phyloP scores from a whole-genome alignment of 2,888 invertebrate genomes.

The Melitaea athalia region DNA sequence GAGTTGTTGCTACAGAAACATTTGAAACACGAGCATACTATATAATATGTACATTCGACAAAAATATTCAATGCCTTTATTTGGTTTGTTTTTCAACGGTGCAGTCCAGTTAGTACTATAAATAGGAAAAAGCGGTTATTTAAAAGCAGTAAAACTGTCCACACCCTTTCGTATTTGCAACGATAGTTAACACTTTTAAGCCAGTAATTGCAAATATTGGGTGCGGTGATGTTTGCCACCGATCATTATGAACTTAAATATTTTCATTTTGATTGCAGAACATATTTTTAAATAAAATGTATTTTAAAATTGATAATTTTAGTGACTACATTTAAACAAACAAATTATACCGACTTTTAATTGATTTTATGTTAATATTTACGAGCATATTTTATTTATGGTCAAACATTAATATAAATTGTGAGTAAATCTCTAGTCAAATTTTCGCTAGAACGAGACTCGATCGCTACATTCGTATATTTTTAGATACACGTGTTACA shows the following conservation, averaged over 20 bases:
- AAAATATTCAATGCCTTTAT: slow-evolving; percentile 28
- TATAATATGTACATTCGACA: slow-evolving; percentile 9
- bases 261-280: slow-evolving; percentile 10
- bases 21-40: slow-evolving; percentile 20
- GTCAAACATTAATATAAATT: slow-evolving; percentile 1
- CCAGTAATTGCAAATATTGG: slow-evolving; percentile 37
- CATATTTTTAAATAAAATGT: slow-evolving; percentile 8
- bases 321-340: slow-evolving; percentile 1
- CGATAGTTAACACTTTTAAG: slow-evolving; percentile 23
- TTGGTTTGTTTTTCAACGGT: slow-evolving; percentile 25
- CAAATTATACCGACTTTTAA: slow-evolving; percentile 8
- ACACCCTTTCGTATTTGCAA: slow-evolving; percentile 32
- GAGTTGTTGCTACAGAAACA: slow-evolving; percentile 30
- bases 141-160: slow-evolving; percentile 32
- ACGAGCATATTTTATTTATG: slow-evolving; percentile 3
- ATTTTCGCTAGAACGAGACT: neutral
- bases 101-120: slow-evolving; percentile 30
- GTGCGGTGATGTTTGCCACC: slow-evolving; percentile 25
- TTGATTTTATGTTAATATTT: neutral
- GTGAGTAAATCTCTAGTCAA: neutral
- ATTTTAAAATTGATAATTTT: slow-evolving; percentile 15
- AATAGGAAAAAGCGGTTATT: slow-evolving; percentile 30
- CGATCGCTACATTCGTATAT: neutral
- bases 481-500: neutral
- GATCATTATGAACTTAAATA: slow-evolving; percentile 28